phyloP scores from a whole-genome alignment of 2,888 invertebrate species.

The Apodemia hepburni region DNA sequence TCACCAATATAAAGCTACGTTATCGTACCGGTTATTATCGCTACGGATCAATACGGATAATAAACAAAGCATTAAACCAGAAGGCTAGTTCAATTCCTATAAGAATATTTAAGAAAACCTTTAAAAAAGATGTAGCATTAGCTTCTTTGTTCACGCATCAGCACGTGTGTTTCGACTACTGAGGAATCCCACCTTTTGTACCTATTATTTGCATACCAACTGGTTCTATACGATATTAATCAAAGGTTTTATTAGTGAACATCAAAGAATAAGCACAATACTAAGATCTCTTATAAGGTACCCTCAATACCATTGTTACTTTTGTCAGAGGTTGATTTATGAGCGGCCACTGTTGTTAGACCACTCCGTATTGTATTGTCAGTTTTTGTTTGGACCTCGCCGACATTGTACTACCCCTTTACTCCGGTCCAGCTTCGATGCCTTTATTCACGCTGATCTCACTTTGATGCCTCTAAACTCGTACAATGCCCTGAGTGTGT shows the following conservation, averaged over 20 bases:
- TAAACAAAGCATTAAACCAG: neutral
- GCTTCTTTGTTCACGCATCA: conserved; percentile 57
- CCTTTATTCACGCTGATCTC: conserved; percentile 73
- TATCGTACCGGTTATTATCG: no score
- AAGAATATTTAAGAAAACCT: conserved; percentile 59
- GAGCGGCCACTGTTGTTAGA: conserved; percentile 77
- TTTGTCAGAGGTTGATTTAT: conserved; percentile 79
- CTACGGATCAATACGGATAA: no score
- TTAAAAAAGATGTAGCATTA: conserved; percentile 69
- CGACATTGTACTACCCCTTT: conserved; percentile 77
- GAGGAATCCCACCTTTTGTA: conserved; percentile 59
- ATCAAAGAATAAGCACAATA: conserved; percentile 78
- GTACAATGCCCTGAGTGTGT: conserved; percentile 53
- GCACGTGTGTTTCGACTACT: conserved; percentile 74
- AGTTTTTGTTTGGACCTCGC: conserved; percentile 76
- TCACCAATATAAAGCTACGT: no score
- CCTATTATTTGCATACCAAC: conserved; percentile 77
- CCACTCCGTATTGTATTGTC: conserved; percentile 76
- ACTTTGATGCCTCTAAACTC: conserved; percentile 69
- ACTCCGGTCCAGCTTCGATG: conserved; percentile 60
- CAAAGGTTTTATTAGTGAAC: conserved; percentile 80
- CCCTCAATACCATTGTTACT: conserved; percentile 79
- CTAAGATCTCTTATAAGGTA: conserved; percentile 80
- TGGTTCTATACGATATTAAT: conserved; percentile 79
- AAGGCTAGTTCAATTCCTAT: conserved; percentile 35